phyloP scores from a whole-genome alignment of 2,888 invertebrate species.

The Elmis aenea region DNA sequence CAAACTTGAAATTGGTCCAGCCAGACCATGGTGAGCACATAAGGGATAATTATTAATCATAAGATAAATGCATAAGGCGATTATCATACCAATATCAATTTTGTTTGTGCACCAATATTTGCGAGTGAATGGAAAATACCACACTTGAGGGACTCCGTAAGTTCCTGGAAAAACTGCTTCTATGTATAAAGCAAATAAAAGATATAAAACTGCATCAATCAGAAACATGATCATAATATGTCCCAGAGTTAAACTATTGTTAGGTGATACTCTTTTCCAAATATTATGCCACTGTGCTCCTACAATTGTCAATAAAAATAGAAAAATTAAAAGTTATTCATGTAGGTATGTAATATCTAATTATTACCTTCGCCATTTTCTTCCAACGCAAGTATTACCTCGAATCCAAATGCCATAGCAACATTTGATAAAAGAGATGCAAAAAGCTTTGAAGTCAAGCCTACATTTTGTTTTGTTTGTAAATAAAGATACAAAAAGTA shows the following conservation, averaged over 20 bases:
- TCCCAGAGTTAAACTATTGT: conserved; percentile 62
- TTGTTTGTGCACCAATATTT: too few species aligned
- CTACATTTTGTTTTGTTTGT: conserved; percentile 58
- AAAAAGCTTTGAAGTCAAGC: conserved; percentile 54
- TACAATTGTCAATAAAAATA: conserved; percentile 19
- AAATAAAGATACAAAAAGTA: conserved; percentile 50
- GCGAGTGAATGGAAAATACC: too few species aligned
- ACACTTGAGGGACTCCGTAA: conserved; percentile 25
- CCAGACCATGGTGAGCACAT: too few species aligned
- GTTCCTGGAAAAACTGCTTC: conserved; percentile 80
- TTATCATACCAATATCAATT: too few species aligned
- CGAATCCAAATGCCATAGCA: conserved; percentile 76
- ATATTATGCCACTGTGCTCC: conserved; percentile 63
- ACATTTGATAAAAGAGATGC: conserved; percentile 69
- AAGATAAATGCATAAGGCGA: too few species aligned
- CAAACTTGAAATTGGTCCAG: too few species aligned
- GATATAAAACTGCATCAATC: conserved; percentile 65
- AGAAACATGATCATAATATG: too few species aligned
- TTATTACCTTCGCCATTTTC: conserved; percentile 63
- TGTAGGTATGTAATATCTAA: too few species aligned
- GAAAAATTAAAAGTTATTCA: not conserved
- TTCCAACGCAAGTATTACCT: conserved; percentile 67
- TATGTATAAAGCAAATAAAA: too few species aligned
- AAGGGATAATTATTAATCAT: too few species aligned
- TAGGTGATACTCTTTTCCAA: conserved; percentile 57